Conservation (phyloP, 2,888 invertebrate genomes). For the Saturnia japonica region DNA sequence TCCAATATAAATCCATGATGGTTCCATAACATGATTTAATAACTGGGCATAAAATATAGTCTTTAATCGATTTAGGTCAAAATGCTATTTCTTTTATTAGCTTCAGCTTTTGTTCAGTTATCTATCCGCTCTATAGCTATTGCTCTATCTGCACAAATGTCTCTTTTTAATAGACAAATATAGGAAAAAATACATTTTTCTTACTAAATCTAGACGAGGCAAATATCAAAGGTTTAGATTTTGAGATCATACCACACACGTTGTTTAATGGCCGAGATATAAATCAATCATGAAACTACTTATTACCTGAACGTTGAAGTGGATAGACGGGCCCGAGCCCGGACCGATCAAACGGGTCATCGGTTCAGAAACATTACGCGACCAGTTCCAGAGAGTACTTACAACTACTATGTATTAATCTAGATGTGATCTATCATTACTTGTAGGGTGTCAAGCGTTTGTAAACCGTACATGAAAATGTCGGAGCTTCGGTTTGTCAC, state of each 20-base stretch:
- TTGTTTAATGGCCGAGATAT: slow-evolving; percentile 6
- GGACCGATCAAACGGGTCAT: slow-evolving; percentile 12
- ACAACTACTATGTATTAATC: background rate
- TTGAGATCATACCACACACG: slow-evolving; percentile 10
- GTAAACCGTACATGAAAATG: background rate
- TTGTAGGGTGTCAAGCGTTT: background rate
- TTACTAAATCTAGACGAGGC: background rate
- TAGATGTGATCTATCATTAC: slow-evolving; percentile 1
- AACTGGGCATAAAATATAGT: background rate
- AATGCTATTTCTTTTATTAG: too few species aligned
- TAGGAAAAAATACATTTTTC: background rate
- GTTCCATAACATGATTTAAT: background rate
- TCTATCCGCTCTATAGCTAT: too few species aligned
- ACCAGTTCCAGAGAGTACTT: slow-evolving; percentile 1
- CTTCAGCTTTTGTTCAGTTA: too few species aligned
- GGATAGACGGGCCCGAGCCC: background rate
- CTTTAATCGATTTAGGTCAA: background rate
- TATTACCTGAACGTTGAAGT: slow-evolving; percentile 12
- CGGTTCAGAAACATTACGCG: slow-evolving; percentile 8
- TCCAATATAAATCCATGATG: background rate
- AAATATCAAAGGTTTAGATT: background rate
- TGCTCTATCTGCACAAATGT: too few species aligned
- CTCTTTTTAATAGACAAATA: too few species aligned
- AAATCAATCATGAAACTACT: slow-evolving; percentile 10
- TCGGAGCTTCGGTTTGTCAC: background rate